Base-by-base conservation (phyloP, 2,113 vertebrate genomes). In the Calyptommatus sinebrachiatus region DNA sequence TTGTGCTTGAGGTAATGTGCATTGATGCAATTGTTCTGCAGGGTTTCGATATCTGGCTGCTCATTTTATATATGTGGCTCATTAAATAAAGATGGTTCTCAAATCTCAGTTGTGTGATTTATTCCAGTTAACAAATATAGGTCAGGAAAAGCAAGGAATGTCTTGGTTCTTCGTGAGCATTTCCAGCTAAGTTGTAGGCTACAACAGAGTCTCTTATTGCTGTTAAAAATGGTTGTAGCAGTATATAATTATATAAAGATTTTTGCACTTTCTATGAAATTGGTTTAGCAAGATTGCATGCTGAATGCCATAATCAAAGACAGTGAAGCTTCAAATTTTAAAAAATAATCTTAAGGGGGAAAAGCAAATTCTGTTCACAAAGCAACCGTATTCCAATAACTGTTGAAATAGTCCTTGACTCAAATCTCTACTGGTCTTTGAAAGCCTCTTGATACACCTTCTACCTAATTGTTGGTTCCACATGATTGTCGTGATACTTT, bases 401-500 rank as follows among this genome's bases (percentile, higher is more conserved):
- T 31, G 50, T 18, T 41, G 8, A 57, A 45, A 24, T 46, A 8
- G 24, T 35, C 8, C 31, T 41, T 26, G 28, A 75, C 50, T 68
- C 48, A 45, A 41, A 53, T 81, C 50, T 68, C 48, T 28, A 41
- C 35, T 50, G 1, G n/a, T 35, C 31, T 69, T 10, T 75, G 72
- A 68, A 69, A 68, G 53, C n/a, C 35, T 65, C 63, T 46, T 75
- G 65, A 24, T 29, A 45, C 10, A 41, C 45, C 31, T 46, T 68
- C 71, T 69, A 18, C 26, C 35, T 69, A 68, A 80, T 68, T 31
- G 66, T 46, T 79, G 24, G 45, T 45, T 66, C 31, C 71, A 73
- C 12, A 61, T 81, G 72, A 69, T 69, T 74, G 79, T 81, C 71
- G 28, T 80, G 70, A 45, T 74, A 16, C 9, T 31, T 74, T 48